Percentiles rank a stretch among this genome's conserved stretches.
These are phyloP conservation scores for Globia sparganii DNA, from an alignment of 2,888 invertebrate species.

Conservation along the genomic window DNA sequence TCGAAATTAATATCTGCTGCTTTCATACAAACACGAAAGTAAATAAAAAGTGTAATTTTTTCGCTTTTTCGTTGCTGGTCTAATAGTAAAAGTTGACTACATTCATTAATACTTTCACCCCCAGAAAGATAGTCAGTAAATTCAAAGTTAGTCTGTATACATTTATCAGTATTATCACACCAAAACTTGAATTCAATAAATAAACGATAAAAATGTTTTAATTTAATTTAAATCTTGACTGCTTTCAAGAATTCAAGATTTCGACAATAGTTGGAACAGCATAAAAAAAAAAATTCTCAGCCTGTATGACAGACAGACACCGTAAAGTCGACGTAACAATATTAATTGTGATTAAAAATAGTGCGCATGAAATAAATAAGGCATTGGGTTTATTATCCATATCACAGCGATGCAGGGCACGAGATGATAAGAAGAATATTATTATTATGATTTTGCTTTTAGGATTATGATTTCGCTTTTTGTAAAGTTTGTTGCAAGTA, in stretches of 20 bases:
- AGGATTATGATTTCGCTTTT: background rate
- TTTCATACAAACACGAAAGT: background rate
- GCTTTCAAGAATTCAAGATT: background rate
- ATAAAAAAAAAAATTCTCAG: background rate
- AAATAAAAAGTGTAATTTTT: background rate
- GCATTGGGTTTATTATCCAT: conserved; percentile 75
- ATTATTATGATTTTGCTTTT: background rate
- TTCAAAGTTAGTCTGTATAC: background rate
- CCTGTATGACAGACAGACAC: conserved; percentile 45
- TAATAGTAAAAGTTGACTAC: background rate
- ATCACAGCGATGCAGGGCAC: conserved; percentile 77
- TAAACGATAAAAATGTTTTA: background rate
- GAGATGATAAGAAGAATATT: conserved; percentile 38
- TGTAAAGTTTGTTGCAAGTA: conserved; percentile 2
- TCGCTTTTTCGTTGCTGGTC: background rate
- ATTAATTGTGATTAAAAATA: conserved; percentile 53
- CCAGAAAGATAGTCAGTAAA: background rate
- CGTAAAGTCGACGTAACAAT: conserved; percentile 53
- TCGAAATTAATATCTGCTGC: background rate
- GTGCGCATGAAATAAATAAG: conserved; percentile 72
- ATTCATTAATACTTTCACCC: background rate
- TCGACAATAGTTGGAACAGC: background rate
- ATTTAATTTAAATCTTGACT: background rate
- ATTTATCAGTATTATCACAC: no score
- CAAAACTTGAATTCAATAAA: background rate